Conservation (phyloP, 2,797 vertebrate genomes). For the Leptodactylus fallax region DNA sequence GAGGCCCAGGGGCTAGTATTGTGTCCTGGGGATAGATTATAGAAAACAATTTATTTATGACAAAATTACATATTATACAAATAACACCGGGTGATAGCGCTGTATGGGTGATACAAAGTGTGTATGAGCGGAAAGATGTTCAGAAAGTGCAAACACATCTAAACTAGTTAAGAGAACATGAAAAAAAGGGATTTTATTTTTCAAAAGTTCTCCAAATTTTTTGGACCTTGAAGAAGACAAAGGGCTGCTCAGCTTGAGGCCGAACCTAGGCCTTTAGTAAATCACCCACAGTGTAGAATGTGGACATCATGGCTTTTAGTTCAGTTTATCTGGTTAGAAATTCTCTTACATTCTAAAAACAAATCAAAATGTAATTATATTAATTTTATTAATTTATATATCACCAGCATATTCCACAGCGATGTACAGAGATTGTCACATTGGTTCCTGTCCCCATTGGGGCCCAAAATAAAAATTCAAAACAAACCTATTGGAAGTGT, state of each 20-base stretch:
- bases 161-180: background rate
- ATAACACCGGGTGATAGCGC: no score
- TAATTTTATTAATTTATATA: no score
- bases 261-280: background rate
- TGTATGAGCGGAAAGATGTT: background rate
- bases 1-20: constrained; percentile 19
- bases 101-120: no score
- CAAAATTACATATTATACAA: background rate
- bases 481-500: no score
- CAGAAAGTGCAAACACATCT: background rate
- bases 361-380: no score
- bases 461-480: no score
- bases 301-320: background rate
- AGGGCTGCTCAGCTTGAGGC: background rate
- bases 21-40: background rate
- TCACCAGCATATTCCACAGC: no score
- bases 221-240: background rate
- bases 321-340: no score
- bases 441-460: no score
- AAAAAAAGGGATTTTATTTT: background rate
- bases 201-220: background rate
- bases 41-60: background rate
- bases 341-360: no score
- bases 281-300: background rate
- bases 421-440: no score